These are phyloP conservation scores for Nasua narica DNA, from an alignment of 2,797 vertebrate genomes.

Conservation along the genomic window DNA sequence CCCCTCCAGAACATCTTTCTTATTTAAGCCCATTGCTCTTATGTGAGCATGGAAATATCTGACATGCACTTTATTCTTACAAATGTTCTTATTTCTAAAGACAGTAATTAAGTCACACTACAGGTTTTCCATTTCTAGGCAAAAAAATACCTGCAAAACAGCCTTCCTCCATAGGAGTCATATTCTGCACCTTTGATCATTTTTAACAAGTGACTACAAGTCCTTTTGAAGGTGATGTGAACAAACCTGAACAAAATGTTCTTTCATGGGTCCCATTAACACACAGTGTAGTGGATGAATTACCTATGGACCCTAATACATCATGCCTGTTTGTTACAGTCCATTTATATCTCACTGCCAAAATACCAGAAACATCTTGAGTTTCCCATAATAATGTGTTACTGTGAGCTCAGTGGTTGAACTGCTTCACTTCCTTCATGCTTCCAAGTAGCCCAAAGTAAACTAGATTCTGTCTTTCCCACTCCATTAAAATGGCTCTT, in stretches of 20 bases:
- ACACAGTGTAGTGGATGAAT: neutral
- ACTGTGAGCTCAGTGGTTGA: neutral
- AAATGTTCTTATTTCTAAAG: slow-evolving; percentile 10
- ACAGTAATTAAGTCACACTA: neutral
- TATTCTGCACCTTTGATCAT: slow-evolving; percentile 25
- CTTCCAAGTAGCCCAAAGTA: neutral
- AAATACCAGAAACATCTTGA: neutral
- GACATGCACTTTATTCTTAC: neutral
- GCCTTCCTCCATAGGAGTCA: neutral
- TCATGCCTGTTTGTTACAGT: neutral
- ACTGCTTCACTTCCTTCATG: neutral
- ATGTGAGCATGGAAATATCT: neutral
- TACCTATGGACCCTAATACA: neutral
- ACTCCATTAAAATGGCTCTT: neutral
- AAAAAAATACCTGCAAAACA: slow-evolving; percentile 15
- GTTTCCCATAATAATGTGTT: neutral
- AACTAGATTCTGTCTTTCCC: neutral
- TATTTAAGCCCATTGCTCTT: slow-evolving; percentile 44
- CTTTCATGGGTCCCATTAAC: neutral
- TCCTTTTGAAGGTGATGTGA: slow-evolving; percentile 26
- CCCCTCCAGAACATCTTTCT: slow-evolving; percentile 39
- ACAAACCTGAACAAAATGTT: slow-evolving; percentile 20
- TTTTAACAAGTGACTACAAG: slow-evolving; percentile 35
- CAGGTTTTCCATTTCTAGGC: neutral
- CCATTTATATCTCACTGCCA: slow-evolving; percentile 34